These are phyloP conservation scores for Steinernema carpocapsae DNA, from an alignment of 2,888 invertebrate species.

Conservation along the genomic window DNA sequence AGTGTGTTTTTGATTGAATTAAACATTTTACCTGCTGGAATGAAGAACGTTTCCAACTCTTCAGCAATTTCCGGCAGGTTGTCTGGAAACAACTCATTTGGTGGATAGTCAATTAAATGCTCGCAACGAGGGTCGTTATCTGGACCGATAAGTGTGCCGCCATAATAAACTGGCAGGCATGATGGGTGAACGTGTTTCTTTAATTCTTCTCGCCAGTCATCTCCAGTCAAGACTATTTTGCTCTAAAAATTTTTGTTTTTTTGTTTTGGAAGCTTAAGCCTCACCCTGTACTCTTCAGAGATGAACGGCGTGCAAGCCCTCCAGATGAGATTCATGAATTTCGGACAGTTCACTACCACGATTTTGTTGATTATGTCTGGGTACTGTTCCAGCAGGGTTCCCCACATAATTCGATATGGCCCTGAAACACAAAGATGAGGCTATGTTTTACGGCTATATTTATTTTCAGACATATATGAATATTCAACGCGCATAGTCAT, in stretches of 20 bases:
- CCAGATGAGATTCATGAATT: slow-evolving; percentile 64
- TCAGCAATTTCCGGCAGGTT: slow-evolving; percentile 43
- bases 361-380: slow-evolving; percentile 62
- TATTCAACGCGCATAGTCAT: neutral
- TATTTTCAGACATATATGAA: slow-evolving; percentile 17
- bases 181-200: slow-evolving; percentile 37
- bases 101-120: slow-evolving; percentile 14
- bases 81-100: slow-evolving; percentile 44
- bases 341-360: slow-evolving; percentile 64
- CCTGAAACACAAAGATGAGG: no score
- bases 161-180: slow-evolving; percentile 43
- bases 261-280: no score
- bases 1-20: no score
- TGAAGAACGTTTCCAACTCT: slow-evolving; percentile 43
- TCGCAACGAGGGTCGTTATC: slow-evolving; percentile 21
- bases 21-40: slow-evolving; percentile 46
- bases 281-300: slow-evolving; percentile 60
- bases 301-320: slow-evolving; percentile 64
- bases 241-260: slow-evolving; percentile 38
- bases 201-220: slow-evolving; percentile 39
- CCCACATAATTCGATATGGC: slow-evolving; percentile 67
- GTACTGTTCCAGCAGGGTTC: slow-evolving; percentile 67
- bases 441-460: no score
- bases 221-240: slow-evolving; percentile 45
- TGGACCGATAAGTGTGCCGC: slow-evolving; percentile 36